A percentile compares a stretch with the other conserved stretches of the same genome.
Evolutionary conservation across 23 tunicate species (phyloP).

Genomic region (Oikopleura dioica): DNA sequence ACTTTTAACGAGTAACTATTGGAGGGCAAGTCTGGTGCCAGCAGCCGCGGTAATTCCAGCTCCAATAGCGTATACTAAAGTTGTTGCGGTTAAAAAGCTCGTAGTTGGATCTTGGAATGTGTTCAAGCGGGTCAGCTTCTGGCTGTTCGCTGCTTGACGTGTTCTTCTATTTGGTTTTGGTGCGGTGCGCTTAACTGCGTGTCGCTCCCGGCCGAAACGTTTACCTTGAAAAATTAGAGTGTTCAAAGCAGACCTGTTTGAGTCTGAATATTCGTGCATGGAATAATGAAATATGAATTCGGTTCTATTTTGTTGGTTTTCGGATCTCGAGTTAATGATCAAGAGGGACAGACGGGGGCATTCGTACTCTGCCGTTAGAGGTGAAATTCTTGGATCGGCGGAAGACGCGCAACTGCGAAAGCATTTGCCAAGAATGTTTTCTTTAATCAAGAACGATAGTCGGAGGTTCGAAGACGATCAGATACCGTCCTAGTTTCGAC

Average conservation of each 20-base stretch:
- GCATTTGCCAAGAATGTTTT: conserved; percentile 50
- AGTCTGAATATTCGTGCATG: conserved; percentile 29
- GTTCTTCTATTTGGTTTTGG: conserved; percentile 17
- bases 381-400: conserved; percentile 45
- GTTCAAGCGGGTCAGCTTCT: conserved; percentile 4
- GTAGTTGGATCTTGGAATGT: too few relatives aligned
- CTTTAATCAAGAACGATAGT: too few relatives aligned
- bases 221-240: conserved; percentile 35
- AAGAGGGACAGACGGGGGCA: conserved; percentile 48
- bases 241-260: conserved; percentile 30
- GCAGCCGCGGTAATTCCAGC: conserved; percentile 60
- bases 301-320: conserved; percentile 42
- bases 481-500: conserved; percentile 65
- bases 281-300: conserved; percentile 31
- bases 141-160: background rate
- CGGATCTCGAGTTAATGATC: conserved; percentile 26
- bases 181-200: conserved; percentile 26
- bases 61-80: conserved; percentile 20
- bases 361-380: conserved; percentile 25
- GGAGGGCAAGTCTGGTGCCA: conserved; percentile 50
- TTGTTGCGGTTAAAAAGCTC: too few relatives aligned
- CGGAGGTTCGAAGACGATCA: conserved; percentile 48
- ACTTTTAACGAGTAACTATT: conserved; percentile 33
- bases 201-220: conserved; percentile 21
- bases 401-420: conserved; percentile 32